Evolutionary conservation across 2,888 invertebrate genomes (phyloP).

Genomic region (Mechanitis messenoides): DNA sequence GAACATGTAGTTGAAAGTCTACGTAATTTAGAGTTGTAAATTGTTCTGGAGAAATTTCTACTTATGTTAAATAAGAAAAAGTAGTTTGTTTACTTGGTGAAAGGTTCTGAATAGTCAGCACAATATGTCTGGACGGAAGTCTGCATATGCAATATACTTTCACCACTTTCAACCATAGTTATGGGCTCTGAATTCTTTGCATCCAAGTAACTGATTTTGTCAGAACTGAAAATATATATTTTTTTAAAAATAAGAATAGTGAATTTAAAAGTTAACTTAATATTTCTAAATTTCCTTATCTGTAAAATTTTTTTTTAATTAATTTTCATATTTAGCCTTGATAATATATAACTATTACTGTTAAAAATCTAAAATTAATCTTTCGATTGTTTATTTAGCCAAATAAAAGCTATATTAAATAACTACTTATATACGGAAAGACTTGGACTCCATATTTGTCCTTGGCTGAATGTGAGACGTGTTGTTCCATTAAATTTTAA

Average conservation of each 20-base stretch:
- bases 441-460: conserved; percentile 79
- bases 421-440: conserved; percentile 67
- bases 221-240: conserved; percentile 45
- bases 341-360: no score
- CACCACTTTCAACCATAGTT: conserved; percentile 50
- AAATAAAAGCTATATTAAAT: not conserved
- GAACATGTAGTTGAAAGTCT: no score
- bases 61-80: no score
- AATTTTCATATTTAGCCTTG: no score
- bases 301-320: no score
- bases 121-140: conserved; percentile 52
- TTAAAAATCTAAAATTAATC: no score
- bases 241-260: not conserved
- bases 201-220: conserved; percentile 43
- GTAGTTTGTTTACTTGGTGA: conserved; percentile 42
- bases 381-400: no score
- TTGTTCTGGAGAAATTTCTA: no score
- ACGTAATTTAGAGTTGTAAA: no score
- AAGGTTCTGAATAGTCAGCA: conserved; percentile 32
- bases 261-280: no score
- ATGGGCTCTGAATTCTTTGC: conserved; percentile 50
- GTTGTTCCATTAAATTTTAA: conserved; percentile 72
- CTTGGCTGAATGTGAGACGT: conserved; percentile 62
- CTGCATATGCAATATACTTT: conserved; percentile 55
- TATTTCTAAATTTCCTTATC: no score